phyloP scores from a whole-genome alignment of 1,140 invertebrate species.

The Drosophila pectinifera region DNA sequence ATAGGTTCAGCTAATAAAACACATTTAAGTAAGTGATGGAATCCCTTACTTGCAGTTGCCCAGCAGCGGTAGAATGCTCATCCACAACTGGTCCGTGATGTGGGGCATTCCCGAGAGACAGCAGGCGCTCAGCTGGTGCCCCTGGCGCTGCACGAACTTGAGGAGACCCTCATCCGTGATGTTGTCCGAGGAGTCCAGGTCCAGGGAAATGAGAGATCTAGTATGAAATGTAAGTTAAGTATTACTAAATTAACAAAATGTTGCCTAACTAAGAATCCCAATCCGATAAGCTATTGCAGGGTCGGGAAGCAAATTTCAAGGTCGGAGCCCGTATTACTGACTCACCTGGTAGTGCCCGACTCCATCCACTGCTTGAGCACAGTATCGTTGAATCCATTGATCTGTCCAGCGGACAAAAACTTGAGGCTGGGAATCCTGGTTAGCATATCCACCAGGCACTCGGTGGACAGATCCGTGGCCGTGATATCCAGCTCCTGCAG shows the following conservation, averaged over 20 bases:
- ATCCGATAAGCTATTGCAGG: neutral
- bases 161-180: slow-evolving; percentile 96
- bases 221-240: neutral
- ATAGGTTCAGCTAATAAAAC: neutral
- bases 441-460: slow-evolving; percentile 97
- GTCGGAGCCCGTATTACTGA: neutral
- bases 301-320: too few species aligned
- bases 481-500: slow-evolving; percentile 98
- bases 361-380: slow-evolving; percentile 96
- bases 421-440: slow-evolving; percentile 93
- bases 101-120: slow-evolving; percentile 98
- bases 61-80: slow-evolving; percentile 94
- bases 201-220: slow-evolving; percentile 91
- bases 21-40: neutral
- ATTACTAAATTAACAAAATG: too few species aligned
- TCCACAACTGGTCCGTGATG: slow-evolving; percentile 98
- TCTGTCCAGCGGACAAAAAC: slow-evolving; percentile 97
- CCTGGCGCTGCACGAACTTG: slow-evolving; percentile 95
- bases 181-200: slow-evolving; percentile 98
- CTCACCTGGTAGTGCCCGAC: slow-evolving; percentile 90
- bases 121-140: slow-evolving; percentile 94
- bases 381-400: slow-evolving; percentile 98
- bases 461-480: slow-evolving; percentile 97
- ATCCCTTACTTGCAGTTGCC: slow-evolving; percentile 93
- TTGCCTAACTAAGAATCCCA: too few species aligned